A percentile compares a stretch with the other conserved stretches of the same genome.
Evolutionary conservation across 2,888 invertebrate genomes (phyloP).

Genomic region (Tanaodytes sp.): DNA sequence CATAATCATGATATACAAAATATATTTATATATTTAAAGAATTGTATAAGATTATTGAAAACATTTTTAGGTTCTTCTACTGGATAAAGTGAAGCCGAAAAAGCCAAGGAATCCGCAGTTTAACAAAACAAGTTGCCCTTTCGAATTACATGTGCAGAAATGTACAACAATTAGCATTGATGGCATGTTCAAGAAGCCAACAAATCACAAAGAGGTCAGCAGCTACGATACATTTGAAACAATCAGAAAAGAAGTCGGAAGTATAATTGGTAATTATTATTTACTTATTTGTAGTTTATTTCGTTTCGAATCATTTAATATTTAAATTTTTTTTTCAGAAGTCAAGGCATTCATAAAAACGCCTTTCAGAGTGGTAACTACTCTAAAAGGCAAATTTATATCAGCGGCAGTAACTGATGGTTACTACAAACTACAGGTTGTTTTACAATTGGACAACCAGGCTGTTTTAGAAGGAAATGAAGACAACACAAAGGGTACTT

Average conservation of each 20-base stretch:
- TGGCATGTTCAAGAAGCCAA: neutral
- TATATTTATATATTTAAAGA: no score
- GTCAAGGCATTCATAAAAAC: neutral
- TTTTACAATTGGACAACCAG: neutral
- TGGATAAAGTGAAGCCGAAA: neutral
- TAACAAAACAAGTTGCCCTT: neutral
- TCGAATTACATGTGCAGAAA: conserved; percentile 1
- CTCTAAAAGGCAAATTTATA: neutral
- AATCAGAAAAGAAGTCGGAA: neutral
- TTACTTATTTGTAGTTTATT: neutral
- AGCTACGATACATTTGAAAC: no score
- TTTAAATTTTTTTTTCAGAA: neutral
- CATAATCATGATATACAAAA: no score
- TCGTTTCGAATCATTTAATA: neutral
- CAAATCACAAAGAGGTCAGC: no score
- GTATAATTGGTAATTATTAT: neutral
- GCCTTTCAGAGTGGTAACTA: neutral
- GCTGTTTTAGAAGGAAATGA: neutral
- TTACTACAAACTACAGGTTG: neutral
- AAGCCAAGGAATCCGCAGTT: neutral
- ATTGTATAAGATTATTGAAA: no score
- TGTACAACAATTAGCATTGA: neutral
- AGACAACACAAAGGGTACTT: neutral
- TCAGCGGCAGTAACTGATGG: neutral
- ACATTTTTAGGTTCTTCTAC: no score